Base-by-base conservation (phyloP, 1,140 invertebrate species). In the Zaprionus lachaisei region DNA sequence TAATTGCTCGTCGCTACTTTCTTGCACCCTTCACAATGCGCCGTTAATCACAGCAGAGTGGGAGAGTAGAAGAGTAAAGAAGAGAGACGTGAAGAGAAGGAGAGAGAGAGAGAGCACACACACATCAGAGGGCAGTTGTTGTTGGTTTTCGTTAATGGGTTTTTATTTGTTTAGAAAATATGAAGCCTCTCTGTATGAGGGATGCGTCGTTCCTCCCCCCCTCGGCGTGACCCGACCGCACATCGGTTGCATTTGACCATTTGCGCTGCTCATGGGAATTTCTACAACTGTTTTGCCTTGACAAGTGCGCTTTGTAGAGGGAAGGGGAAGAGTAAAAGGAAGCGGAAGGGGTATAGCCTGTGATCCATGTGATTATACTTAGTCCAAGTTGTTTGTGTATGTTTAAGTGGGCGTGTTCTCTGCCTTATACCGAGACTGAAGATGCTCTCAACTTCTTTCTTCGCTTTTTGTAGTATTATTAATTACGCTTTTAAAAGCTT, bases 1-100 rank as follows among this genome's bases (percentile, higher is more conserved):
- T 90, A 89, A 89, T 89, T 89, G 84, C 81, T 89, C 60, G 69
- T 72, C 75, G 85, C 84, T 89, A 90, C 85, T 89, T 87, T 90
- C 85, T 90, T 90, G 81, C 72, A 74, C 79, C 75, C 71, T 77
- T 72, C 74, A 77, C 70, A 77, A 41, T 72, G 74, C 62, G 75
- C 51, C 54, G 80, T 83, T 87, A 86, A 86, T 86, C 83, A 86
- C 83, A 57, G 74, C 74, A 67, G 68, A 71, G 68, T 51, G 55
- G 20, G 5, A 57, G 49, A 51, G 41, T 14, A 37, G 14, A 22
- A 31, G n/a, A 49, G 28, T 6, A 6, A 38, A 11, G 44, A 37
- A 31, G 37, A 9, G 51, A 34, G 26, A 31, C n/a, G 5, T 7
- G 2, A 26, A 9, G 22, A 31, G 34, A n/a, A 44, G 11, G 34